Evolutionary conservation across 1,140 invertebrate species (phyloP).

Genomic region (Octopus bimaculoides): DNA sequence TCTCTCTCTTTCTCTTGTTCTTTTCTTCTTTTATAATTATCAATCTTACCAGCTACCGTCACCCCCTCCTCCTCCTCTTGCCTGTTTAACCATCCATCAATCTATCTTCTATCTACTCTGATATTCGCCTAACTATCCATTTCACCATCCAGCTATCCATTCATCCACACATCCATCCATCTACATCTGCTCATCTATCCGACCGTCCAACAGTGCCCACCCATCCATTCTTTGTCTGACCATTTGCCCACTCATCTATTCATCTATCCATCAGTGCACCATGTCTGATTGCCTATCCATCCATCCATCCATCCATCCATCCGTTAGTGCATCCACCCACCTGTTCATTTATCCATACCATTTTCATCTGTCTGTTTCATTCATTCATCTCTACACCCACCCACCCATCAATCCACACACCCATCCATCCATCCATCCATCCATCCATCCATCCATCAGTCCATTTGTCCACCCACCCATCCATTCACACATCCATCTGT

Average conservation of each 20-base stretch:
- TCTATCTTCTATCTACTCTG: neutral
- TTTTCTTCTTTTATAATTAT: neutral
- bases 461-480: too few species aligned
- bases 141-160: too few species aligned
- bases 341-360: too few species aligned
- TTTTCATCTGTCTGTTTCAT: conserved; percentile 7
- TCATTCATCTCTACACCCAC: neutral
- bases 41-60: neutral
- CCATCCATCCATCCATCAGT: too few species aligned
- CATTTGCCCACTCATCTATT: too few species aligned
- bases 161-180: too few species aligned
- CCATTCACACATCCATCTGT: neutral
- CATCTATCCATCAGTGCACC: neutral
- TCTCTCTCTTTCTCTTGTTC: neutral
- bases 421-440: neutral
- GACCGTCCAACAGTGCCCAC: too few species aligned
- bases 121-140: too few species aligned
- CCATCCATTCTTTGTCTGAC: too few species aligned
- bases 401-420: neutral
- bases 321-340: neutral
- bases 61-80: too few species aligned
- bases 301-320: neutral
- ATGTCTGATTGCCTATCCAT: neutral
- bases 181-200: too few species aligned
- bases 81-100: too few species aligned